Evolutionary conservation across 1,140 invertebrate species (phyloP), one percentile per base, ranked within the genome.

Genomic region (Bombus impatiens): DNA sequence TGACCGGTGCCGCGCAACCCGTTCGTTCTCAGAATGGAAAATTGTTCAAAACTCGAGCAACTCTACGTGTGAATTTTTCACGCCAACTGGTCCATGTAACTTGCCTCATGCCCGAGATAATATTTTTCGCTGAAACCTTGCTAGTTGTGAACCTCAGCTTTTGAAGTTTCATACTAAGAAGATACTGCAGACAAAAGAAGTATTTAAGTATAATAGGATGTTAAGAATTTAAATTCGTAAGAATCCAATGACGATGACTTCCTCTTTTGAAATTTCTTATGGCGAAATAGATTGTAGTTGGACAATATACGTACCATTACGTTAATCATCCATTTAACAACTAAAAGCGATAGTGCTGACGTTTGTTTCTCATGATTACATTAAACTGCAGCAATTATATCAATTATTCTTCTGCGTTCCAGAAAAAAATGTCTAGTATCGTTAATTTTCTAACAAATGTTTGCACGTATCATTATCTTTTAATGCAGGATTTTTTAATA

Each of bases 51-150:
- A 40, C 35, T 35, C n/a, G 59, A 37, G 57, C 44, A 15, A 35
- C 47, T 35, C 13, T 15, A 12, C 10, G 35, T 37, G 3, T 83
- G 74, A 77, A 83, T 83, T 78, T 83, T 83, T 83, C 65, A 82
- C 40, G 22, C 22, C 4, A 35, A 44, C n/a, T 67, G n/a, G 62
- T 25, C 42, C 32, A 32, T 25, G 37, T 5, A 44, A 44, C 22
- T 15, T 67, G 40, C 22, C 15, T 59, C 53, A 10, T 53, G 35
- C 25, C 3, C 2, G 25, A 40, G 53, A 65, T 6, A 25, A 47
- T n/a, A 28, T 28, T 62, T 40, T n/a, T 8, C 32, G 35, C 53
- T 12, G 25, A 32, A 37, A 37, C 32, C 18, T 72, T 40, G 37
- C n/a, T 67, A 25, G 9, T 40, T 28, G 5, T 28, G 13, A 12